Evolutionary conservation across 1,140 invertebrate species (phyloP).

Genomic region (Globodera rostochiensis): DNA sequence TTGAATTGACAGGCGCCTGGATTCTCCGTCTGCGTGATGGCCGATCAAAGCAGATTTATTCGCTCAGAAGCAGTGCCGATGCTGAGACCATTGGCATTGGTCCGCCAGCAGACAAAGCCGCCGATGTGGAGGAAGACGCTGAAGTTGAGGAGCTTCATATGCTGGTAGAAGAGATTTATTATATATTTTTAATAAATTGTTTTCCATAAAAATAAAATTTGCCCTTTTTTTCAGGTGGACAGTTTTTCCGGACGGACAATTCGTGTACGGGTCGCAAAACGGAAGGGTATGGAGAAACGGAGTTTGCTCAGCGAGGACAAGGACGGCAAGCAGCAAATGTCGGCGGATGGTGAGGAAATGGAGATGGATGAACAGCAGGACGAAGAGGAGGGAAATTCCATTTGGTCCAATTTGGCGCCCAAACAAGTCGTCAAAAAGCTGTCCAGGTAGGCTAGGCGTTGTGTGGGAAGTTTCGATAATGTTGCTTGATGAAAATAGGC

Average conservation of each 20-base stretch:
- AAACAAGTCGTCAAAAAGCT: slow-evolving; percentile 28
- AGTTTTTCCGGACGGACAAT: slow-evolving; percentile 57
- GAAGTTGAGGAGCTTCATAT: slow-evolving; percentile 23
- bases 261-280: slow-evolving; percentile 59
- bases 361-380: slow-evolving; percentile 13
- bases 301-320: slow-evolving; percentile 49
- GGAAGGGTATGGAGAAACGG: slow-evolving; percentile 55
- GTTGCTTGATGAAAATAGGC: not conserved
- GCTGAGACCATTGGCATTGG: slow-evolving; percentile 46
- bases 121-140: not conserved
- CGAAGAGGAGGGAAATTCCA: slow-evolving; percentile 49
- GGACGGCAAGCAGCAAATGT: slow-evolving; percentile 7
- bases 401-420: slow-evolving; percentile 46
- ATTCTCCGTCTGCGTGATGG: slow-evolving; percentile 81
- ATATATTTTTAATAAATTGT: not conserved
- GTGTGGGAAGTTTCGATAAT: no score
- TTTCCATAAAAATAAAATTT: no score
- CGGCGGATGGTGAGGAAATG: slow-evolving; percentile 24
- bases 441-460: slow-evolving; percentile 1
- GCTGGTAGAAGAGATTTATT: slow-evolving; percentile 2
- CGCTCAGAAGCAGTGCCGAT: slow-evolving; percentile 67
- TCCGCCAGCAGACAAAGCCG: slow-evolving; percentile 35
- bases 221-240: slow-evolving; percentile 40
- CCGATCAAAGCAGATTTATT: slow-evolving; percentile 87
- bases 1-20: slow-evolving; percentile 96